These are phyloP conservation scores for Notolepis coatsorum DNA, from an alignment of 2,797 vertebrate genomes.

Conservation along the genomic window DNA sequence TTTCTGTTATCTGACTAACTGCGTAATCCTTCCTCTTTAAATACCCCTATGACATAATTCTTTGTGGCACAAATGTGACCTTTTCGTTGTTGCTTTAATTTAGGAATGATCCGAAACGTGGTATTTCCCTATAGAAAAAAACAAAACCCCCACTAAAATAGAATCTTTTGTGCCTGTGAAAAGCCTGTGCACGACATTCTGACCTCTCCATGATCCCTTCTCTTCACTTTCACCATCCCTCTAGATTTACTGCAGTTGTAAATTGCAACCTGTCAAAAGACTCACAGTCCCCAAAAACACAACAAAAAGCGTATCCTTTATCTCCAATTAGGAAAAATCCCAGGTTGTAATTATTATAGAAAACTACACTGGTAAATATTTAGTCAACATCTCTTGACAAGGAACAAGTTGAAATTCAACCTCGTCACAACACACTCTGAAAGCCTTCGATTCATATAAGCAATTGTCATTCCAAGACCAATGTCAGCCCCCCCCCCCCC, in stretches of 20 bases:
- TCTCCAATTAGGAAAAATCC: background rate
- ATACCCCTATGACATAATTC: no score
- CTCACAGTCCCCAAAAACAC: background rate
- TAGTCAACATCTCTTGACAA: constrained; percentile 14
- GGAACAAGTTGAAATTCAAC: constrained; percentile 7
- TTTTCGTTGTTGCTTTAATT: no score
- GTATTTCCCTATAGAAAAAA: no score
- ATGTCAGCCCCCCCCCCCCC: no score
- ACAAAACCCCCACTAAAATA: background rate
- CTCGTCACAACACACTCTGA: background rate
- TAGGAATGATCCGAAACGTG: no score
- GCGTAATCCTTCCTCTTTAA: no score
- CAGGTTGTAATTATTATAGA: background rate
- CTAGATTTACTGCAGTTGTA: constrained; percentile 11
- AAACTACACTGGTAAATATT: constrained; percentile 12
- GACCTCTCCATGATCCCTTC: constrained; percentile 24
- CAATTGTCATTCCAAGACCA: background rate
- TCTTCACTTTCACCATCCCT: constrained; percentile 70
- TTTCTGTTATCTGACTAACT: no score
- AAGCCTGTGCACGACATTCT: background rate
- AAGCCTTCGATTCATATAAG: background rate
- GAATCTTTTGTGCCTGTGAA: background rate
- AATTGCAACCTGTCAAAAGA: constrained; percentile 30
- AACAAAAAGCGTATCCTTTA: constrained; percentile 22
- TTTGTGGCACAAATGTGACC: no score